These are phyloP conservation scores for Pandion haliaetus DNA, from an alignment of 2,113 vertebrate species.

Conservation along the genomic window DNA sequence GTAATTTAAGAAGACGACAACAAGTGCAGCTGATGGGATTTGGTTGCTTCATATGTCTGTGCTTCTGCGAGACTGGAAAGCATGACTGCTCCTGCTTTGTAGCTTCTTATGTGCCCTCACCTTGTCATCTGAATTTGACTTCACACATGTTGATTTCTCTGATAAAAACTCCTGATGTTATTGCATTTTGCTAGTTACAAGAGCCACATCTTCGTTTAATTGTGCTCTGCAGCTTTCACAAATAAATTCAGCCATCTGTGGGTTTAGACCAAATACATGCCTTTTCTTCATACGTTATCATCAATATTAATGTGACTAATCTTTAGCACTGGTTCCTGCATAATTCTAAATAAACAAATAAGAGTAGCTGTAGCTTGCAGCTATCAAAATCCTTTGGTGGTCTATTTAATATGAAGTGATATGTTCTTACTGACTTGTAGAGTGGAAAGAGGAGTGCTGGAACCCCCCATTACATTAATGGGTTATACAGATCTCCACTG, in stretches of 20 bases:
- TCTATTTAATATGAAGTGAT: neutral
- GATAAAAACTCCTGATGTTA: neutral
- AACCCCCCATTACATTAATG: neutral
- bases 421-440: neutral
- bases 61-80: neutral
- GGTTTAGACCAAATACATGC: neutral
- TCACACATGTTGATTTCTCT: neutral
- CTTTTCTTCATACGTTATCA: neutral
- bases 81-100: neutral
- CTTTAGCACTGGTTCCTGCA: neutral
- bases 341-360: neutral
- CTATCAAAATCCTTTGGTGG: neutral
- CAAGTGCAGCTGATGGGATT: neutral
- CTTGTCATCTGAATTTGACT: neutral
- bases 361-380: neutral
- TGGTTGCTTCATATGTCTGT: neutral
- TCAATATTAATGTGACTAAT: neutral
- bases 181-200: neutral
- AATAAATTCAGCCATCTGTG: neutral
- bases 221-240: slow-evolving; percentile 1
- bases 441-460: neutral
- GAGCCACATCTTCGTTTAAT: neutral
- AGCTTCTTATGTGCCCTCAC: neutral
- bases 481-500: neutral
- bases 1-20: slow-evolving; percentile 32